Evolutionary conservation across 2,113 vertebrate species (phyloP).

Genomic region (Rallus limicola): DNA sequence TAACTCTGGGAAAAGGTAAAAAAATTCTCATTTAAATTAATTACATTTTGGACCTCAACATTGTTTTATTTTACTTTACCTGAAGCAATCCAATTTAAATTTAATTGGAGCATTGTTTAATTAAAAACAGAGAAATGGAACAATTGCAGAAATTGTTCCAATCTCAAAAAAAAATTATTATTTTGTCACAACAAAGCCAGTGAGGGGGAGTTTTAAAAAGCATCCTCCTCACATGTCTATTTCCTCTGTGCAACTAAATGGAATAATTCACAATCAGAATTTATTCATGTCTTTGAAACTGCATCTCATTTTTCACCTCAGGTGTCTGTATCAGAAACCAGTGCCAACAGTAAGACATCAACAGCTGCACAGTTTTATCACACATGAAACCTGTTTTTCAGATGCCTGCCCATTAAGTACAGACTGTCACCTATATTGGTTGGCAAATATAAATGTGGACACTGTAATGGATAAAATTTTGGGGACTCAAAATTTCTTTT

Average conservation of each 20-base stretch:
- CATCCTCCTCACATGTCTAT: not conserved
- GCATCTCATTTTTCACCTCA: constrained; percentile 54
- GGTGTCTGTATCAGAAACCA: not conserved
- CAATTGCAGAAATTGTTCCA: not conserved
- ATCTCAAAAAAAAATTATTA: not conserved
- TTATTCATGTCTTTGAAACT: constrained; percentile 50
- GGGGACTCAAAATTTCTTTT: not conserved
- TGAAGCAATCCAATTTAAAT: not conserved
- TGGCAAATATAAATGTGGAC: not conserved
- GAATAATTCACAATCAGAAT: constrained; percentile 29
- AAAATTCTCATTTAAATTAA: not conserved
- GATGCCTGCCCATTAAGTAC: not conserved
- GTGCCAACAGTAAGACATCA: not conserved
- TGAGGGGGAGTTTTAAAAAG: not conserved
- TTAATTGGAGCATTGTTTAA: constrained; percentile 7
- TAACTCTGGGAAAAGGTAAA: not conserved
- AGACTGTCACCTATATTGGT: not conserved
- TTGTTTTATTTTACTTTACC: not conserved
- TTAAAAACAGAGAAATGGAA: constrained; percentile 22
- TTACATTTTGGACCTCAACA: not conserved
- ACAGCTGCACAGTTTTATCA: not conserved
- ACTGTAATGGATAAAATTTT: not conserved
- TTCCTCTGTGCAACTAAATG: not conserved
- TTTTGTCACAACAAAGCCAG: not conserved
- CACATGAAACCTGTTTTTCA: not conserved